A percentile compares a stretch with the other conserved stretches of the same genome.
These are phyloP conservation scores for Rhodeus uyekii DNA, from an alignment of 2,797 vertebrate species.

Conservation along the genomic window DNA sequence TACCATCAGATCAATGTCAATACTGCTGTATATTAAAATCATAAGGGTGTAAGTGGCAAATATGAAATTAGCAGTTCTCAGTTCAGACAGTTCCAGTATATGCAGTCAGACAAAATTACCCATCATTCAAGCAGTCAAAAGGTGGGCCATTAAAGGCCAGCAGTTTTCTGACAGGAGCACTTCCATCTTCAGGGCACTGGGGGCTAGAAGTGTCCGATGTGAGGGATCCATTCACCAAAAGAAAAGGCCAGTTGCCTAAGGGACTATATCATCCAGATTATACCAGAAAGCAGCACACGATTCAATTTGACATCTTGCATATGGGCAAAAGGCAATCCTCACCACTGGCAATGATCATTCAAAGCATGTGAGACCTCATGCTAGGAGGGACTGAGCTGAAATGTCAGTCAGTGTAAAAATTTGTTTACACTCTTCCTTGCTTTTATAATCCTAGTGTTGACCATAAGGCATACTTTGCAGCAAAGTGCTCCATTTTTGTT, in stretches of 20 bases:
- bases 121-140: constrained; percentile 38
- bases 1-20: constrained; percentile 53
- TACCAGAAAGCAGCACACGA: constrained; percentile 41
- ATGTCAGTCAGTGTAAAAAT: constrained; percentile 47
- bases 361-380: constrained; percentile 35
- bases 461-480: constrained; percentile 26
- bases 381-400: constrained; percentile 46
- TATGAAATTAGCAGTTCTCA: constrained; percentile 27
- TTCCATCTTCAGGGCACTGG: constrained; percentile 44
- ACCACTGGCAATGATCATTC: constrained; percentile 37
- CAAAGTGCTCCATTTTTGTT: background rate
- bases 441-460: constrained; percentile 29
- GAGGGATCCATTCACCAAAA: constrained; percentile 33
- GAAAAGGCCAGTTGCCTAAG: constrained; percentile 49
- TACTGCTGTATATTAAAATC: constrained; percentile 15
- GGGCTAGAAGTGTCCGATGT: constrained; percentile 33
- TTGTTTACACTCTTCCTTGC: constrained; percentile 30
- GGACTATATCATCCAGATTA: constrained; percentile 45
- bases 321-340: constrained; percentile 56
- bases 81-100: constrained; percentile 6
- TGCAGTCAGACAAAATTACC: constrained; percentile 36
- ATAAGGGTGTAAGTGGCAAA: constrained; percentile 32
- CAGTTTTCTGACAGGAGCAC: constrained; percentile 40
- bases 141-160: constrained; percentile 48
- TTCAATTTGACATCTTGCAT: constrained; percentile 58